phyloP scores from a whole-genome alignment of 1,140 invertebrate species.

The Drosophila sproati region DNA sequence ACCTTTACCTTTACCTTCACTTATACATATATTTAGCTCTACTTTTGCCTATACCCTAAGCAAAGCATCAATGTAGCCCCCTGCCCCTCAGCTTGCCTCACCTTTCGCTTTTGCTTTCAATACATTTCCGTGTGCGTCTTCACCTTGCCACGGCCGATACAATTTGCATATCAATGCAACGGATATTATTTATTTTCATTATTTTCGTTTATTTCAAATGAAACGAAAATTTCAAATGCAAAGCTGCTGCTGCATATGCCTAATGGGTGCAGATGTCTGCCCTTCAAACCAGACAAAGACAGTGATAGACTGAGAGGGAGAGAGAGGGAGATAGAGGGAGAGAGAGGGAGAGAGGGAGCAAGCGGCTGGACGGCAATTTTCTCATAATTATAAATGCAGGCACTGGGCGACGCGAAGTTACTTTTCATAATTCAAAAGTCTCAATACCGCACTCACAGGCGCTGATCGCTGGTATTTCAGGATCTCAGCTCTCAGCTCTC shows the following conservation, averaged over 20 bases:
- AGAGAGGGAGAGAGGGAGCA: neutral
- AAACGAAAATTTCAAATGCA: neutral
- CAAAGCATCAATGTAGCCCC: no score
- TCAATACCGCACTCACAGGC: slow-evolving; percentile 55
- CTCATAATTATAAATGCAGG: slow-evolving; percentile 58
- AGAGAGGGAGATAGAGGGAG: no score
- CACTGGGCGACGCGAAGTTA: slow-evolving; percentile 29
- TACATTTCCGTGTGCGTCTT: slow-evolving; percentile 45
- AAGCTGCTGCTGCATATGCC: slow-evolving; percentile 16
- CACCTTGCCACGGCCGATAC: slow-evolving; percentile 42
- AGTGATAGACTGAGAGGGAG: neutral
- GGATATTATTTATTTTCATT: slow-evolving; percentile 65
- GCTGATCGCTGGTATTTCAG: slow-evolving; percentile 19
- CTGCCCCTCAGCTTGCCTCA: slow-evolving; percentile 6
- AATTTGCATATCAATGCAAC: slow-evolving; percentile 63
- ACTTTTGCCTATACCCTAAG: neutral
- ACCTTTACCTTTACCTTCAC: slow-evolving; percentile 2
- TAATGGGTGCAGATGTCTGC: slow-evolving; percentile 54
- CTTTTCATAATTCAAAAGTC: slow-evolving; percentile 52
- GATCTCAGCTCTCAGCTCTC: slow-evolving; percentile 7
- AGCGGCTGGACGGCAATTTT: slow-evolving; percentile 39
- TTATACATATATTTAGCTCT: neutral
- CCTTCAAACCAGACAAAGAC: neutral
- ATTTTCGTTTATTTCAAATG: slow-evolving; percentile 56
- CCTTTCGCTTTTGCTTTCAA: slow-evolving; percentile 44